These are phyloP conservation scores for Lanius ludovicianus DNA, from an alignment of 2,113 vertebrate species.

Conservation along the genomic window DNA sequence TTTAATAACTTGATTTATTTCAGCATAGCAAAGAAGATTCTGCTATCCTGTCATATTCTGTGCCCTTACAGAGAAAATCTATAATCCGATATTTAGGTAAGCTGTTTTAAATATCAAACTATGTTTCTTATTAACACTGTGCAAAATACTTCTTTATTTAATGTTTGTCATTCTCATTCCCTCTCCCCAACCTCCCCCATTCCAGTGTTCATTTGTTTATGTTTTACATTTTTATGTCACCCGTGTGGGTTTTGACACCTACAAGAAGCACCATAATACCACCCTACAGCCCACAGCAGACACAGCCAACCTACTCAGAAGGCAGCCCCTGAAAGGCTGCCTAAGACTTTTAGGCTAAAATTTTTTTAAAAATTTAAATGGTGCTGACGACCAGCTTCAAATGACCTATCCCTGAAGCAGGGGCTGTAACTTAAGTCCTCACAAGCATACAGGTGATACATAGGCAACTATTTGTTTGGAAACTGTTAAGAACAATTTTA, in stretches of 20 bases:
- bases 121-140: not conserved
- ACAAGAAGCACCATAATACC: not conserved
- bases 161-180: not conserved
- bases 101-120: not conserved
- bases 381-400: not conserved
- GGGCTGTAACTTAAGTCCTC: not conserved
- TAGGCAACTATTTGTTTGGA: not conserved
- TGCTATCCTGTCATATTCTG: not conserved
- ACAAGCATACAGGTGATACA: not conserved
- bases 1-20: not conserved
- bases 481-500: not conserved
- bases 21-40: not conserved
- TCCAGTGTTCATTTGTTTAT: not conserved
- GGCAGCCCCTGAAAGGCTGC: not conserved
- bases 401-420: not conserved
- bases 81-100: not conserved
- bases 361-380: accelerated
- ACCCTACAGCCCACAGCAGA: not conserved
- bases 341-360: not conserved
- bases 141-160: not conserved
- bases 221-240: not conserved
- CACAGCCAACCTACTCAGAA: not conserved
- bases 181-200: accelerated
- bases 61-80: not conserved
- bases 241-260: not conserved